A percentile compares a stretch with the other conserved stretches of the same genome.
These are phyloP conservation scores for Nasonia longicornis DNA, from an alignment of 1,140 invertebrate species.

Conservation along the genomic window DNA sequence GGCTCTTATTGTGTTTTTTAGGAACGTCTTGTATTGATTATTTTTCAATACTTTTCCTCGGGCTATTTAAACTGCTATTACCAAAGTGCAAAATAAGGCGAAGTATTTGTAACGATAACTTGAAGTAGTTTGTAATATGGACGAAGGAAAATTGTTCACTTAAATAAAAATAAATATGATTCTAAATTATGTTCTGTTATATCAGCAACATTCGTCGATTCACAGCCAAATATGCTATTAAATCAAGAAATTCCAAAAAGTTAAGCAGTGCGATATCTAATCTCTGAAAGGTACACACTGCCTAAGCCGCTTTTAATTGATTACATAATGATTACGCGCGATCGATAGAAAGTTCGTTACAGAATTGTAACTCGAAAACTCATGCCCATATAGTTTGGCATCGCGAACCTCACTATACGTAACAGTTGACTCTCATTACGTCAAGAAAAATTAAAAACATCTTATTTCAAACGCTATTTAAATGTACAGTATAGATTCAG, in stretches of 20 bases:
- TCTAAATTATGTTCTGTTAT: too few relatives aligned
- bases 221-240: neutral
- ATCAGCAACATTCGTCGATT: too few relatives aligned
- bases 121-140: neutral
- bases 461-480: too few relatives aligned
- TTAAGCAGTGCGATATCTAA: neutral
- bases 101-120: neutral
- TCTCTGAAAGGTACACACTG: neutral
- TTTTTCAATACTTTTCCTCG: neutral
- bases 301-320: neutral
- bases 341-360: conserved; percentile 28
- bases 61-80: too few relatives aligned
- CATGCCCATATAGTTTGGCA: neutral
- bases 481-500: too few relatives aligned
- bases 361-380: conserved; percentile 14
- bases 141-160: neutral
- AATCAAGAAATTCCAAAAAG: neutral
- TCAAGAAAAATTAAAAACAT: too few relatives aligned
- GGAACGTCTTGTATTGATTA: neutral
- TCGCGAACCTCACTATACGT: neutral
- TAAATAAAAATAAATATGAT: neutral
- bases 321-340: conserved; percentile 20
- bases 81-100: too few relatives aligned
- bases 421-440: neutral
- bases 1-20: neutral